A percentile compares a stretch with the other conserved stretches of the same genome.
Evolutionary conservation across 2,113 vertebrate genomes (phyloP).

Genomic region (Tetraodon nigroviridis): DNA sequence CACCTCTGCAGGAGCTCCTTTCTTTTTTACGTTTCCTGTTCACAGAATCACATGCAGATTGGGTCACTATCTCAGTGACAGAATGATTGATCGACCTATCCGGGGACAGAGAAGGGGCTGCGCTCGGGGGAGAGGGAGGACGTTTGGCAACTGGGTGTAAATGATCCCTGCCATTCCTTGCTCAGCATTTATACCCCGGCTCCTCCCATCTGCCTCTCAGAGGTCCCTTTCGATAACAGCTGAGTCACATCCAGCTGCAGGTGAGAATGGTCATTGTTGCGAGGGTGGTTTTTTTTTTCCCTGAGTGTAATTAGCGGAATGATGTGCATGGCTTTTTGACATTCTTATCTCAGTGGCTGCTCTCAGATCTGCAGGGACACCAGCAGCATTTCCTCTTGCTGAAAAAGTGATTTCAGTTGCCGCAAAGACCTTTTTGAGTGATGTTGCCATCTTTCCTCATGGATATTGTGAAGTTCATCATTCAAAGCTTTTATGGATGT

Average conservation of each 20-base stretch:
- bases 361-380: slow-evolving; percentile 30
- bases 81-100: slow-evolving; percentile 68
- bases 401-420: slow-evolving; percentile 19
- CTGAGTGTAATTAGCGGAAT: slow-evolving; percentile 34
- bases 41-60: slow-evolving; percentile 61
- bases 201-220: slow-evolving; percentile 44
- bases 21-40: slow-evolving; percentile 34
- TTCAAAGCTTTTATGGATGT: slow-evolving; percentile 20
- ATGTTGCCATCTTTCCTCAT: slow-evolving; percentile 19
- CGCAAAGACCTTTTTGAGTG: slow-evolving; percentile 21
- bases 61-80: slow-evolving; percentile 62
- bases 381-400: slow-evolving; percentile 40
- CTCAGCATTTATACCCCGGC: slow-evolving; percentile 44
- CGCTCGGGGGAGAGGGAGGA: slow-evolving; percentile 39
- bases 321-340: slow-evolving; percentile 33
- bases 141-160: slow-evolving; percentile 63
- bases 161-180: slow-evolving; percentile 48
- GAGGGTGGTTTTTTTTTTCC: slow-evolving; percentile 23
- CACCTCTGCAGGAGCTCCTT: slow-evolving; percentile 43
- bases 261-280: slow-evolving; percentile 63
- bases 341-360: slow-evolving; percentile 44
- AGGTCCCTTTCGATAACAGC: slow-evolving; percentile 57
- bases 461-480: slow-evolving; percentile 21
- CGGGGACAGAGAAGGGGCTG: slow-evolving; percentile 44
- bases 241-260: slow-evolving; percentile 62